Conservation (phyloP, 2,797 vertebrate genomes). For the Presbytis comata region DNA sequence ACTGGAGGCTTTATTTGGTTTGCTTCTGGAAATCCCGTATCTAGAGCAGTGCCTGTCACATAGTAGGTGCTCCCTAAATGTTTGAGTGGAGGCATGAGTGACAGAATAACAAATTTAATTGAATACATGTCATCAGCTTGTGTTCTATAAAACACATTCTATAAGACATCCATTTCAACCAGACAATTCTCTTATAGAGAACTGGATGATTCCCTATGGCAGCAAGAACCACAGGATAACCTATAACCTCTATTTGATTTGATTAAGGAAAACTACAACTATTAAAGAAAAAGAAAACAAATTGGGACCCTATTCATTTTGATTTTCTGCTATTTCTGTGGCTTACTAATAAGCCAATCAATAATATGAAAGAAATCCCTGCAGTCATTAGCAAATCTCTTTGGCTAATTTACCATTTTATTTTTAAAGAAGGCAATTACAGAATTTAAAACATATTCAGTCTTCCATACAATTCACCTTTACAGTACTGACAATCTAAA, state of each 20-base stretch:
- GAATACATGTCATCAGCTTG: not conserved
- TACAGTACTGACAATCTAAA: not conserved
- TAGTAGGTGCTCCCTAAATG: not conserved
- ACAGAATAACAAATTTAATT: not conserved
- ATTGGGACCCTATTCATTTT: not conserved
- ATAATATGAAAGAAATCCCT: constrained; percentile 43
- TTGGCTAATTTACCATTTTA: constrained; percentile 26
- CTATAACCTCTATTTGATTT: constrained; percentile 22
- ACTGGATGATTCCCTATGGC: not conserved
- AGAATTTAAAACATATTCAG: not conserved
- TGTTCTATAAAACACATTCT: not conserved
- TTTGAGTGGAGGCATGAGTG: not conserved
- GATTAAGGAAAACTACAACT: not conserved
- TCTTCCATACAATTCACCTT: not conserved
- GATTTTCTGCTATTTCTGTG: constrained; percentile 58
- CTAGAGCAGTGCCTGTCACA: not conserved
- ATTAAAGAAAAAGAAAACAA: constrained; percentile 19
- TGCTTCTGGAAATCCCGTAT: not conserved
- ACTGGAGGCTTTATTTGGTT: not conserved
- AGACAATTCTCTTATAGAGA: not conserved
- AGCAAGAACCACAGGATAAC: not conserved
- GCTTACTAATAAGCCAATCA: constrained; percentile 55
- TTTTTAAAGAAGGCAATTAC: constrained; percentile 43
- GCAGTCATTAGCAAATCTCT: constrained; percentile 2
- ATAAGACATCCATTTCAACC: not conserved